Percentiles rank a stretch among this genome's conserved stretches.
Conservation (phyloP, 2,888 invertebrate genomes). For the Latrodectus hesperus region DNA sequence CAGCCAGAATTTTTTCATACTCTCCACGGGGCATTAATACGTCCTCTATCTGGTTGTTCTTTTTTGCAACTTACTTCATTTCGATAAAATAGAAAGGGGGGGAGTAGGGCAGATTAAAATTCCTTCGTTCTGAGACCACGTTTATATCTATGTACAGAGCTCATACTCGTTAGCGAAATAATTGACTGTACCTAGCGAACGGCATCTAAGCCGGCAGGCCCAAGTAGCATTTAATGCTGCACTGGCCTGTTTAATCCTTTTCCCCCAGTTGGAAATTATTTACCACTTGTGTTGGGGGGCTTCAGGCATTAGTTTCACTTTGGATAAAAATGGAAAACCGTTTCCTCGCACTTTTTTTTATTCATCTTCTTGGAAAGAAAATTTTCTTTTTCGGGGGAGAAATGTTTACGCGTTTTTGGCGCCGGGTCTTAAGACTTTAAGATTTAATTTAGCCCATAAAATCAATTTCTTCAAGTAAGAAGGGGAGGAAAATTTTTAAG, state of each 20-base stretch:
- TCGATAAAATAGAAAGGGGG: background rate
- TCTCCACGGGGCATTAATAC: slow-evolving; percentile 20
- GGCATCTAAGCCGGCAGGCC: slow-evolving; percentile 20
- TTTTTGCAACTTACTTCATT: slow-evolving; percentile 25
- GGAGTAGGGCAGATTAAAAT: slow-evolving; percentile 51
- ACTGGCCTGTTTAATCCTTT: slow-evolving; percentile 58
- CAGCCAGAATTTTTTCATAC: background rate
- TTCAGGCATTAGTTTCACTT: slow-evolving; percentile 47
- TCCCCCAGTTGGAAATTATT: slow-evolving; percentile 34
- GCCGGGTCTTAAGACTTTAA: slow-evolving; percentile 33
- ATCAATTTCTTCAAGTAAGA: slow-evolving; percentile 51
- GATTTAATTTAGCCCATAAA: slow-evolving; percentile 66
- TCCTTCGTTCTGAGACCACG: slow-evolving; percentile 1
- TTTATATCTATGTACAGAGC: slow-evolving; percentile 24
- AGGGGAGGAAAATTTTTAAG: slow-evolving; percentile 49
- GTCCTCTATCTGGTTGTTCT: slow-evolving; percentile 14
- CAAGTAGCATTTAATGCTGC: slow-evolving; percentile 65
- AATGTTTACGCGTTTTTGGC: slow-evolving; percentile 54
- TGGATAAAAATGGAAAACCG: slow-evolving; percentile 38
- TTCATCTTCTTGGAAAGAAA: background rate
- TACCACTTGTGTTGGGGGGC: slow-evolving; percentile 54
- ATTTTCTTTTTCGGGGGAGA: slow-evolving; percentile 18
- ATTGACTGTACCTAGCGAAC: slow-evolving; percentile 57
- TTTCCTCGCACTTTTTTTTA: slow-evolving; percentile 7
- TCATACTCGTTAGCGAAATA: slow-evolving; percentile 64